Base-by-base conservation (phyloP, 2,797 vertebrate species). In the Schizothorax lantsangensis region DNA sequence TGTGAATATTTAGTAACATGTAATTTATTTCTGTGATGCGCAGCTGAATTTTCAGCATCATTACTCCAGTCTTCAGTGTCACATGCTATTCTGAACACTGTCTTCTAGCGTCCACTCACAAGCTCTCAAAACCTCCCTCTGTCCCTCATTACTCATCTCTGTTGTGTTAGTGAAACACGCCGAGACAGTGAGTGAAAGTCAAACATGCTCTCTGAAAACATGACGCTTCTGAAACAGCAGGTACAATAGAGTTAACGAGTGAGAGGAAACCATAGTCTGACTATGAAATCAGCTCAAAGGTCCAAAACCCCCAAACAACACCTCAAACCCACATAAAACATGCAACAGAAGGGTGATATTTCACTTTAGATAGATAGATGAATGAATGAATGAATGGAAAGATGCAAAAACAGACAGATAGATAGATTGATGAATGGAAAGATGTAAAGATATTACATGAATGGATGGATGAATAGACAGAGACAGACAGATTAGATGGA, bases 131-230 rank as follows among this genome's bases (percentile, higher is more conserved):
- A 19, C 30, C 33, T 21, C 66, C 10, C 68, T 64, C n/a, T n/a
- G 26, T 19, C 69, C 3, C 14, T 38, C 33, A 21, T 38, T 64
- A 81, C n/a, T 36, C 45, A 73, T 77, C 87, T 69, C 78, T 12
- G 81, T 77, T 85, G 83, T 78, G 78, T 40, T 47, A n/a, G 38
- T 15, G 52, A 77, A 85, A 88, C 66, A 36, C 9, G 14, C 26
- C 9, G 49, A 77, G 83, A 84, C 83, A 84, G 52, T 36, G 26
- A 15, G 40, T 45, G 21, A 36, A 23, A 30, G 66, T 30, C 82
- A 81, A 66, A 78, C 62, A 88, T 36, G 43, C 86, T 82, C 73
- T 33, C 26, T 49, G 45, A 75, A 75, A 33, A 74, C 72, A 75
- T 30, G 2, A 75, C 0, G 15, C 72, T 33, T 30, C 72, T 11